Evolutionary conservation across 1,140 invertebrate species (phyloP), one percentile per base, ranked within the genome.

Genomic region (Tenebrio molitor): DNA sequence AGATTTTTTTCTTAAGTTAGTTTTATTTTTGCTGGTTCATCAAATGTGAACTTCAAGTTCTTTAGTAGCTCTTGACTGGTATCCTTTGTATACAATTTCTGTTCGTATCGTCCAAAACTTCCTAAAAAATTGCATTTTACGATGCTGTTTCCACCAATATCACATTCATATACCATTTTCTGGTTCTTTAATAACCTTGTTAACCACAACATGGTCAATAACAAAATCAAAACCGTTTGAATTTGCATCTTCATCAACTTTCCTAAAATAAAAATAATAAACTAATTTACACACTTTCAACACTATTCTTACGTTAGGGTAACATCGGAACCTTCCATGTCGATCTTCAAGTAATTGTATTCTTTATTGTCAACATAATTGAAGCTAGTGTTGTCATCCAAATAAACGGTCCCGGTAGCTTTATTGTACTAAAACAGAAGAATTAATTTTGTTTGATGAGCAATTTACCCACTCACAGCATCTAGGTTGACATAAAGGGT

Each of bases 301-400:
- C 39, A 62, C 14, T 16, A 66, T 41, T 34, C 62, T 46, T 15
- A 50, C 65, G 65, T 66, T 46, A 64, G 63, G 36, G 21, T 53
- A 46, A 58, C 58, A 23, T n/a, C n/a, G 17, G 53, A 44, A 23
- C 68, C 50, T 34, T 17, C 64, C 1, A 73, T n/a, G 10, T 73
- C 50, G 15, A 58, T 58, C 12, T 15, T 29, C n/a, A 69, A 16
- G 21, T 77, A 77, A 4, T 73, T 23, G 15, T 74, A 21, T 41
- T 62, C 2, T 73, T 72, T 14, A n/a, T 75, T 44, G 15, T 67
- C 70, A 6, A 36, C 7, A 46, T 76, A 76, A 14, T 74, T 41
- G 25, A 74, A 76, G 39, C 69, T 74, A n/a, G 74, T 66, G 23
- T 46, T 74, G 33, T 76, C 75, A 17, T 76, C 75, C 1, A 74